These are phyloP conservation scores for Catotricha subobsoleta DNA, from an alignment of 2,888 invertebrate genomes.

Conservation along the genomic window DNA sequence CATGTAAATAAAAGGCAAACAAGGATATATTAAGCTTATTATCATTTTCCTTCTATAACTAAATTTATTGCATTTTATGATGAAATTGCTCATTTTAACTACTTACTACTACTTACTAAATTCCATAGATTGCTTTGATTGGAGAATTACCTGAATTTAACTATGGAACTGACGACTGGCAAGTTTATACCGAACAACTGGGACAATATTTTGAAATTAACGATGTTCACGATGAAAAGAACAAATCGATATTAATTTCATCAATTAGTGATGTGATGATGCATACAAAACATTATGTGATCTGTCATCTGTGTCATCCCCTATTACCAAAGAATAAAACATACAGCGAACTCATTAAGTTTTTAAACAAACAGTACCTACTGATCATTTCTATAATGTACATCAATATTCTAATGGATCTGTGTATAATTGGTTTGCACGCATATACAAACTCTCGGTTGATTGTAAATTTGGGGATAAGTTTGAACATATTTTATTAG, in stretches of 20 bases:
- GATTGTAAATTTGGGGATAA: conserved; percentile 14
- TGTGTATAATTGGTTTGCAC: conserved; percentile 12
- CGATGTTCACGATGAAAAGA: conserved; percentile 10
- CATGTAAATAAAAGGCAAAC: too few relatives aligned
- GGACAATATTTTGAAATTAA: conserved; percentile 13
- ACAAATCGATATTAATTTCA: conserved; percentile 13
- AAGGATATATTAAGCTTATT: too few relatives aligned
- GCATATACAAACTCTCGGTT: conserved; percentile 12
- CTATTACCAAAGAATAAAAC: conserved; percentile 13
- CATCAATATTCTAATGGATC: conserved; percentile 11
- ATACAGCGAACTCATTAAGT: conserved; percentile 11
- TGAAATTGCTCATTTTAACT: too few relatives aligned
- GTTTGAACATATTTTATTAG: conserved; percentile 7
- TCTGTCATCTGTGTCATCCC: conserved; percentile 14
- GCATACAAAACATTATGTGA: conserved; percentile 14
- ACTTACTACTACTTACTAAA: too few relatives aligned
- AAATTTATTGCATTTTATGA: too few relatives aligned
- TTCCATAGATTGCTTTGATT: conserved; percentile 6
- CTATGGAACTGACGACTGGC: conserved; percentile 7
- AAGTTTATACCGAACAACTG: conserved; percentile 10
- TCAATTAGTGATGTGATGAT: conserved; percentile 11
- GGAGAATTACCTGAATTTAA: conserved; percentile 9
- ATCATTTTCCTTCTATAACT: too few relatives aligned
- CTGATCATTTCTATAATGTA: conserved; percentile 12
- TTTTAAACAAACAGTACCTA: conserved; percentile 11